Evolutionary conservation across 2,888 invertebrate genomes (phyloP), one percentile per base, ranked within the genome.

Genomic region (Atethmia centrago): DNA sequence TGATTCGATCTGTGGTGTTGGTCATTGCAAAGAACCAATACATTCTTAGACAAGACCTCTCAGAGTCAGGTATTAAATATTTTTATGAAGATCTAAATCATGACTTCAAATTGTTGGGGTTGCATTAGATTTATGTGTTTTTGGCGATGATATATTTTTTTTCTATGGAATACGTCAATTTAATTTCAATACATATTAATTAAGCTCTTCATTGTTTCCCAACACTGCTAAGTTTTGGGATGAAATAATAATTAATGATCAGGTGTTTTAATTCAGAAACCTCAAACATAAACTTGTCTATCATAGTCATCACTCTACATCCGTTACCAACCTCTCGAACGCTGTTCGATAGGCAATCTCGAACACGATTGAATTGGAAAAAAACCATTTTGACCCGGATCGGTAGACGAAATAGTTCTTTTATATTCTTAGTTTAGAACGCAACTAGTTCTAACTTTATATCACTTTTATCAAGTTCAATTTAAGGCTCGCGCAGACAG

Each of bases 301-400:
- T 82, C 67, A 66, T 40, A 77, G 61, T 77, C 49, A 36, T 86
- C 64, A 86, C 74, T 88, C 92, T 93, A 88, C 78, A 89, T 89
- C 85, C 83, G 88, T 90, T 91, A 89, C 90, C 83, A 87, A 91
- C 85, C 86, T 87, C 87, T 89, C 87, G 89, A 90, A 90, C 88
- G 89, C 81, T 87, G 85, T 83, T 89, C 88, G 93, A 94, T 93
- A 93, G 92, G 87, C 91, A 92, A 94, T 93, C 92, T 92, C 88
- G 81, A 88, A 89, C 87, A 91, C 91, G 91, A 93, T 91, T 90
- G 92, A 88, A 91, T 90, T 88, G 86, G 87, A 91, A 92, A 91
- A 40, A 88, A 86, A 83, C 74, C 36, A 84, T 86, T 88, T 85
- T 86, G 89, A 91, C 90, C 91, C 89, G 89, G 88, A 89, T 92